Evolutionary conservation across 1,140 invertebrate species (phyloP), one percentile per base, ranked within the genome.

Genomic region (Cyphomyrmex costatus): DNA sequence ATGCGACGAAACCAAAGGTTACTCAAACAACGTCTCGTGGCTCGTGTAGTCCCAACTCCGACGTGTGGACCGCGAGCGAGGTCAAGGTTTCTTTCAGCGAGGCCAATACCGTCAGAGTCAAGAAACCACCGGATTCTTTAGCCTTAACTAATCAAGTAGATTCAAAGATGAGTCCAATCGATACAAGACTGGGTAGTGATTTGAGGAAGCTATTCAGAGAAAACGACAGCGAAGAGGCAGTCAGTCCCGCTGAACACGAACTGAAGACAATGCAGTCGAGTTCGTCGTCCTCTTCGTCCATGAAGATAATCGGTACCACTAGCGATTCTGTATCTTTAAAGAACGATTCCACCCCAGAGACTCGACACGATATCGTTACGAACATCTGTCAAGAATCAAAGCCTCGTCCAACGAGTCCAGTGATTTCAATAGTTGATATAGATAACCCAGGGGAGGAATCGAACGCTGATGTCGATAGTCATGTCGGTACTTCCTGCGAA

Each of bases 21-120:
- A 56, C 83, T 0, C 87, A 88, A 36, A 85, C 85, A 30, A 90
- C 92, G 3, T 88, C 93, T 7, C 91, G 92, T 6, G 93, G 91
- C 0, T 92, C 90, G 3, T 92, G 88, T 79, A 92, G 91, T 63
- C 94, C 93, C 0, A 93, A 91, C 74, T 92, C 86, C 83, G 95
- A 96, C 65, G 94, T 95, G 3, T 96, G 95, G 95, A 91, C 94
- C 5, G 94, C 94, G 3, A 92, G 92, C 14, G 94, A 95, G 58
- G 88, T 93, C 8, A 95, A 93, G 0, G 94, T 95, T 56, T 94
- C 95, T 5, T 86, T 95, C 3, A 95, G 93, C 84, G 94, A 95
- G 61, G 92, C 88, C 7, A 92, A 86, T 36, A 90, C 73, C 6
- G 51, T 49, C 14, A 82, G 92, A 21, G 91, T 86, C 21, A 90